Percentiles rank a stretch among this genome's conserved stretches.
Conservation (phyloP, 2,888 invertebrate species). For the Leptinotarsa juncta region DNA sequence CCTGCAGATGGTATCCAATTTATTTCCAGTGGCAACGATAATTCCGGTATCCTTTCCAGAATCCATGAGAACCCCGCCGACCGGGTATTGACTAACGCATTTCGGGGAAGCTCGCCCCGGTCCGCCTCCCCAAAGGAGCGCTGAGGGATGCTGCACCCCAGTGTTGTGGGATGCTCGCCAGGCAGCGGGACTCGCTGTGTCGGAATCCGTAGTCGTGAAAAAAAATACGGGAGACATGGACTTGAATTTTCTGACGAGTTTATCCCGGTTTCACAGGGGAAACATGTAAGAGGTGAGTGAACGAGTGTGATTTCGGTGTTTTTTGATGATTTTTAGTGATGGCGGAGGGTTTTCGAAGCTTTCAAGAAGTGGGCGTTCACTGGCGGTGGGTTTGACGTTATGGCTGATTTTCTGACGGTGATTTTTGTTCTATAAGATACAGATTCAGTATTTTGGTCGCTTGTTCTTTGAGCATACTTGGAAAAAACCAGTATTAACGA, state of each 20-base stretch:
- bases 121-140: conserved; percentile 57
- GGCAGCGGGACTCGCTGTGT: conserved; percentile 48
- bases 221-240: conserved; percentile 40
- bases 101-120: conserved; percentile 58
- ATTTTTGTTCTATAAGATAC: neutral
- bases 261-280: conserved; percentile 35
- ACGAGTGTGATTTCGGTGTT: conserved; percentile 4
- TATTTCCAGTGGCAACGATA: conserved; percentile 52
- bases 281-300: conserved; percentile 57
- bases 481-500: too few species aligned
- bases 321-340: conserved; percentile 12
- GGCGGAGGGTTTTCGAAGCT: conserved; percentile 1
- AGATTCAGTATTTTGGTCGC: too few species aligned
- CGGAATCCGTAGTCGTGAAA: conserved; percentile 49
- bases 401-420: conserved; percentile 19
- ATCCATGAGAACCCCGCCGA: conserved; percentile 52
- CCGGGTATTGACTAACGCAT: conserved; percentile 61
- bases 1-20: conserved; percentile 47
- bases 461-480: too few species aligned
- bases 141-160: conserved; percentile 63
- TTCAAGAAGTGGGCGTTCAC: conserved; percentile 58
- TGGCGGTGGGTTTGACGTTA: conserved; percentile 37
- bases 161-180: conserved; percentile 60
- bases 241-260: conserved; percentile 28
- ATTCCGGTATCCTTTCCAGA: conserved; percentile 58